phyloP scores from a whole-genome alignment of 1,140 invertebrate species.

The Procambarus virginalis region DNA sequence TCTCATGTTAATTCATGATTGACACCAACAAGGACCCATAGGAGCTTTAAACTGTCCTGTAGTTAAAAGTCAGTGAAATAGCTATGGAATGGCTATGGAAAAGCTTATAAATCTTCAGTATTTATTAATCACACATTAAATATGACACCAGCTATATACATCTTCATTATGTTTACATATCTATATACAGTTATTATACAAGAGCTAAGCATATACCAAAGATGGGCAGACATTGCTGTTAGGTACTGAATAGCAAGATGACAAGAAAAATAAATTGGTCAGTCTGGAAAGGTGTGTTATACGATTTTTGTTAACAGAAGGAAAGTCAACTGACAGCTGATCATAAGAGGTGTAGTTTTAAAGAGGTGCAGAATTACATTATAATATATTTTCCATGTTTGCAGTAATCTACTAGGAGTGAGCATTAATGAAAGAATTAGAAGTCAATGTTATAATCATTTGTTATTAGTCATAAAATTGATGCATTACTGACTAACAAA shows the following conservation, averaged over 20 bases:
- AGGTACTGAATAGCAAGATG: background rate
- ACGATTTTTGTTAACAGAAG: background rate
- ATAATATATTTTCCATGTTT: too few relatives aligned
- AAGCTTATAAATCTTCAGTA: background rate
- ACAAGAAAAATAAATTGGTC: background rate
- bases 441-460: too few relatives aligned
- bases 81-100: too few relatives aligned
- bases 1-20: too few relatives aligned
- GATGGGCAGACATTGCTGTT: background rate
- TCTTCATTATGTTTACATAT: constrained; percentile 8
- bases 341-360: background rate
- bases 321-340: background rate
- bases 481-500: too few relatives aligned
- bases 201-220: background rate
- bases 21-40: too few relatives aligned
- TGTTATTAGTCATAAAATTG: too few relatives aligned
- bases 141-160: constrained; percentile 10
- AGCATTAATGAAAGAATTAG: too few relatives aligned
- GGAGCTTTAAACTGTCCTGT: too few relatives aligned
- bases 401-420: too few relatives aligned
- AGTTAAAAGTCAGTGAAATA: too few relatives aligned
- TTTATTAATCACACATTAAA: constrained; percentile 4
- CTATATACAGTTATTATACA: background rate
- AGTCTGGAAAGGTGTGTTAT: background rate
- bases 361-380: background rate